Base-by-base conservation (phyloP, 1,140 invertebrate species). In the Drosophila nebulosa region DNA sequence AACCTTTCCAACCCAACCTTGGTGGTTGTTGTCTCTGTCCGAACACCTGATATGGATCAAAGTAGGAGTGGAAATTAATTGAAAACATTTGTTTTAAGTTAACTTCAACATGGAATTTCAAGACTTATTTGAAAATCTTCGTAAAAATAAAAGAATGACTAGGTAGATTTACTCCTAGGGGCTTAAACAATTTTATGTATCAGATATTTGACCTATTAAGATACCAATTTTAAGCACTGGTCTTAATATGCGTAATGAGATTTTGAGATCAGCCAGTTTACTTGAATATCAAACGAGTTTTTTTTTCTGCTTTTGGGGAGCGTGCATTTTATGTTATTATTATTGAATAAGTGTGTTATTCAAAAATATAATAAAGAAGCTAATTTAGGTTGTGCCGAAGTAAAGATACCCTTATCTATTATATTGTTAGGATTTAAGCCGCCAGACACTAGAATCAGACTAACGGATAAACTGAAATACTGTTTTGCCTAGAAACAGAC, bases 1-100 rank as follows among this genome's bases (percentile, higher is more conserved):
- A 74, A 85, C 80, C 80, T 81, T 81, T 80, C 64, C 21, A 74
- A 68, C 66, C 6, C 42, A 81, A 86, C 80, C 80, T 85, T 85
- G 62, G 10, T 46, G 39, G 16, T 46, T 46, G 39, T 21, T 10
- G 30, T 52, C 39, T 21, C 26, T 32, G 35, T 16, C 35, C 36
- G 35, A 75, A 36, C 74, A 81, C 66, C 77, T 75, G 81, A 85
- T 85, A 86, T 81, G 63, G 78, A 85, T 85, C 81, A 78, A 46
- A 72, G 57, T 74, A 64, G 78, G 69, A 81, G 81, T 85, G 81
- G 73, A 68, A 65, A 53, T 56, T 81, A 86, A 86, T 86, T 85
- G 74, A 85, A 80, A 86, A 80, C 39, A 73, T 60, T 78, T 80
- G 68, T 35, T 61, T 5, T 21, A 14, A 39, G 12, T 46, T 46